Conservation (phyloP, 2,888 invertebrate genomes). For the Formica aserva region DNA sequence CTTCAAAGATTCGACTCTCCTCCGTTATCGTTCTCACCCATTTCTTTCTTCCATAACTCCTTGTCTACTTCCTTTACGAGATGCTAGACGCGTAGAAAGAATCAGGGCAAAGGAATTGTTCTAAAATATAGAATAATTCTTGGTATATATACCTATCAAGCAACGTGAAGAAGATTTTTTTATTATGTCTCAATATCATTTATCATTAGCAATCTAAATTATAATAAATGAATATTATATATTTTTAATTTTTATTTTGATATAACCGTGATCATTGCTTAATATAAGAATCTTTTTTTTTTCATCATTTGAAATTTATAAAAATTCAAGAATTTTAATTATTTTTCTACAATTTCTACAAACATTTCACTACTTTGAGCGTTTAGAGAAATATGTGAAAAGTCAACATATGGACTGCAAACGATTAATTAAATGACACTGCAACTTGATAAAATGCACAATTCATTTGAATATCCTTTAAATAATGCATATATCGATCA, state of each 20-base stretch:
- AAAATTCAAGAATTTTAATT: not conserved
- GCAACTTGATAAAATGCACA: not conserved
- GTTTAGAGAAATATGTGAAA: not conserved
- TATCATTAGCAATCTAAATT: not conserved
- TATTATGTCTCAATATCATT: not conserved
- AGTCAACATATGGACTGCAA: not conserved
- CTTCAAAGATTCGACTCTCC: slow-evolving; percentile 67
- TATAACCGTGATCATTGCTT: not conserved
- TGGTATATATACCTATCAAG: slow-evolving; percentile 6
- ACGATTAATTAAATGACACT: not conserved
- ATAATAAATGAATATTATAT: not conserved
- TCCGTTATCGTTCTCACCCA: slow-evolving; percentile 66
- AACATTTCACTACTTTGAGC: not conserved
- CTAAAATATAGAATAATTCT: slow-evolving; percentile 40
- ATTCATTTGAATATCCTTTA: not conserved
- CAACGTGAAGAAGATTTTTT: not conserved
- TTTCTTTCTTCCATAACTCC: slow-evolving; percentile 47
- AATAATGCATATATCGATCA: slow-evolving; percentile 3
- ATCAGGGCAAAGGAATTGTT: slow-evolving; percentile 47
- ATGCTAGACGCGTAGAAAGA: slow-evolving; percentile 19
- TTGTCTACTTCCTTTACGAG: slow-evolving; percentile 42
- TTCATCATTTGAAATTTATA: not conserved
- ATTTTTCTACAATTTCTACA: not conserved
- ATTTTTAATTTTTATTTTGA: not conserved
- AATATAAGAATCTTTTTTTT: not conserved